phyloP scores from a whole-genome alignment of 2,113 vertebrate species.

The Poecile atricapillus region DNA sequence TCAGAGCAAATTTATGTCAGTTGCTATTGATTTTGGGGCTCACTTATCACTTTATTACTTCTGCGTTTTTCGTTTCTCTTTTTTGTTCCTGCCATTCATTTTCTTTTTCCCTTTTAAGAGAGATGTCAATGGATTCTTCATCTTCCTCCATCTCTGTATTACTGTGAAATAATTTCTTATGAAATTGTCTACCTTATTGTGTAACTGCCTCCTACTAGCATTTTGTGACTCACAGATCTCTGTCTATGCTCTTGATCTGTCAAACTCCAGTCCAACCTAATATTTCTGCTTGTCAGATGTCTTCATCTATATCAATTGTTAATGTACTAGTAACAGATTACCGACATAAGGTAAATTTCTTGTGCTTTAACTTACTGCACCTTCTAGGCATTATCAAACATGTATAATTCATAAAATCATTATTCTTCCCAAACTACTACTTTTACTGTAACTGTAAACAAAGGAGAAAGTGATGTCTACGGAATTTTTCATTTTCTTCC shows the following conservation, averaged over 20 bases:
- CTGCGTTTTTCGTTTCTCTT: background rate
- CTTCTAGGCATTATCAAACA: background rate
- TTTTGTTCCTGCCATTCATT: background rate
- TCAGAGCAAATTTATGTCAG: background rate
- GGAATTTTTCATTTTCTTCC: background rate
- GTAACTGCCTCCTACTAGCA: background rate
- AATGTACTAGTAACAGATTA: background rate
- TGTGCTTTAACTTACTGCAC: background rate
- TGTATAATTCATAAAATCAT: background rate
- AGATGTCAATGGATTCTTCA: background rate
- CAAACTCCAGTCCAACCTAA: background rate
- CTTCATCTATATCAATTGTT: background rate
- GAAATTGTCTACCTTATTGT: background rate
- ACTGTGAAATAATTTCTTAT: background rate
- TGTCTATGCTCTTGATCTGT: background rate
- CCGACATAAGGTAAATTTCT: background rate
- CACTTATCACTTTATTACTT: background rate
- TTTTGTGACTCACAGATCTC: background rate
- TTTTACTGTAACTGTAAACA: background rate
- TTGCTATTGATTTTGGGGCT: background rate
- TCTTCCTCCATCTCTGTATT: background rate
- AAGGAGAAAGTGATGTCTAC: background rate
- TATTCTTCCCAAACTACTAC: background rate
- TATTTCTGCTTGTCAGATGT: background rate
- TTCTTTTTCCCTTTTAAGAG: background rate